Evolutionary conservation across 2,888 invertebrate species (phyloP).

Genomic region (Muschampia plurimacula): DNA sequence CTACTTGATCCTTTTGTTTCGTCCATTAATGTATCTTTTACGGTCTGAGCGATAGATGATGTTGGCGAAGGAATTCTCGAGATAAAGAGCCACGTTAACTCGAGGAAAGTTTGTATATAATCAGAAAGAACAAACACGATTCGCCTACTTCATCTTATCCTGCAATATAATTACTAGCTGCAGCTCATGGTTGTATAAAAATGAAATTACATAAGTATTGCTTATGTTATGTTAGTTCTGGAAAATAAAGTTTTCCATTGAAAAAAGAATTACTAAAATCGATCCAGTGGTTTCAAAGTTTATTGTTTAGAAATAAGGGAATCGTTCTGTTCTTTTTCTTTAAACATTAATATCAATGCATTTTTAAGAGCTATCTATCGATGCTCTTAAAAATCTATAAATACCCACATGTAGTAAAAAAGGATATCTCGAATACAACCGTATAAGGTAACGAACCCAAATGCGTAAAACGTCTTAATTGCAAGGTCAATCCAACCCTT

Average conservation of each 20-base stretch:
- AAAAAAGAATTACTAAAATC: too few relatives aligned
- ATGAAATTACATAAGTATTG: not conserved
- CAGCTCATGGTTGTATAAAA: not conserved
- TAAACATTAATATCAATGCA: too few relatives aligned
- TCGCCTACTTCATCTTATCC: not conserved
- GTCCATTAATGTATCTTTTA: conserved; percentile 58
- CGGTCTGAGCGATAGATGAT: conserved; percentile 54
- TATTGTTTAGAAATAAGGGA: too few relatives aligned
- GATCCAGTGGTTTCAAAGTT: too few relatives aligned
- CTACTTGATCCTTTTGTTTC: conserved; percentile 28
- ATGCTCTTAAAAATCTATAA: not conserved
- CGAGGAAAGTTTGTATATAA: conserved; percentile 40
- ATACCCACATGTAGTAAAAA: not conserved
- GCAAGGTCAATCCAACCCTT: conserved; percentile 63
- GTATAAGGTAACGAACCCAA: conserved; percentile 36
- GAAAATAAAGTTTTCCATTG: too few relatives aligned
- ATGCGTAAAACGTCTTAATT: conserved; percentile 65
- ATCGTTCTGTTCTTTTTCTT: too few relatives aligned
- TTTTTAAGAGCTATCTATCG: not conserved
- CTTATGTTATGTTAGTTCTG: too few relatives aligned
- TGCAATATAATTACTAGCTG: not conserved
- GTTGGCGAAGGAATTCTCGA: conserved; percentile 54
- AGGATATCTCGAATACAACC: conserved; percentile 10
- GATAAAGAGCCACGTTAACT: conserved; percentile 50
- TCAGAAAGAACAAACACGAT: conserved; percentile 14